Conservation (phyloP, 2,888 invertebrate species). For the Lycaena phlaeas region DNA sequence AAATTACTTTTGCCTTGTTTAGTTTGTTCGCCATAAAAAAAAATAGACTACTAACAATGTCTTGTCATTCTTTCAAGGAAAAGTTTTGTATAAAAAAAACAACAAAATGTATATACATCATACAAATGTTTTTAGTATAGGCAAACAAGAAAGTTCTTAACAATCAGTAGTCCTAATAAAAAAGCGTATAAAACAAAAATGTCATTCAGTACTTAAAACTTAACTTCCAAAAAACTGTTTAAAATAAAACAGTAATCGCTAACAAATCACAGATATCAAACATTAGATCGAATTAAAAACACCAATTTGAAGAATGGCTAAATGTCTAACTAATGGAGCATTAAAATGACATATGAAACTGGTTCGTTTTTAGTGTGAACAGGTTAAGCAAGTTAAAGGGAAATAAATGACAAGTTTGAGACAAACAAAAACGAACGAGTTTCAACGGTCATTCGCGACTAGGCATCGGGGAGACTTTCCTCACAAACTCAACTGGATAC, state of each 20-base stretch:
- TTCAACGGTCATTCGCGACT: conserved; percentile 54
- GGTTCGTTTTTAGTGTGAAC: conserved; percentile 32
- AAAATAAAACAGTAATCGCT: conserved; percentile 17
- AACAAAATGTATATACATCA: no score
- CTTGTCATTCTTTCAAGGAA: no score
- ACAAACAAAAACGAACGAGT: conserved; percentile 37
- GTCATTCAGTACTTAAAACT: conserved; percentile 4
- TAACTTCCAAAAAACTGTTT: conserved; percentile 9
- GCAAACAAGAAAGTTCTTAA: background rate
- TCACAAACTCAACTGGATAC: conserved; percentile 34
- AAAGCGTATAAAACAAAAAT: background rate
- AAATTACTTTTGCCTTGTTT: no score
- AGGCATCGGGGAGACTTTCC: conserved; percentile 61
- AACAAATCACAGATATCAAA: conserved; percentile 24
- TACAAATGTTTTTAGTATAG: no score
- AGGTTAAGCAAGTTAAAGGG: conserved; percentile 12
- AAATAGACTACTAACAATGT: no score
- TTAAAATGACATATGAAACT: conserved; percentile 55
- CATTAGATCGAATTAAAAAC: conserved; percentile 58
- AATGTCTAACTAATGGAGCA: conserved; percentile 69
- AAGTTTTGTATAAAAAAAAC: no score
- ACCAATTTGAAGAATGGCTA: conserved; percentile 64
- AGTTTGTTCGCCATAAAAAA: no score
- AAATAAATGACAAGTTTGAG: conserved; percentile 16
- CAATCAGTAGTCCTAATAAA: no score